Percentiles rank a stretch among this genome's conserved stretches.
phyloP scores from a whole-genome alignment of 1,140 invertebrate genomes.

The Nixonia krombeini region DNA sequence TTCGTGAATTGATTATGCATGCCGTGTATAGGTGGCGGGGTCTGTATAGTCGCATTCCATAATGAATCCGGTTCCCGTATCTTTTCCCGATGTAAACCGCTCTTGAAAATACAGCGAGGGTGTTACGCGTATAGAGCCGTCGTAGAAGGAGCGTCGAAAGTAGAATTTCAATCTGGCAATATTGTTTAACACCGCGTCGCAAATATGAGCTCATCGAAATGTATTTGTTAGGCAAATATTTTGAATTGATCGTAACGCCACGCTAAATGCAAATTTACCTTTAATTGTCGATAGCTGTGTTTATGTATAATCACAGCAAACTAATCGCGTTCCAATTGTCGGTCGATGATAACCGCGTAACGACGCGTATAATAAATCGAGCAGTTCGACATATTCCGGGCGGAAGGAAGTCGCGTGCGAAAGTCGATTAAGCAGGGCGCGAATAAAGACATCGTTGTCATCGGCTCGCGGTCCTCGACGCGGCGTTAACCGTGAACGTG shows the following conservation, averaged over 20 bases:
- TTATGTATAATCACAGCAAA: slow-evolving; percentile 9
- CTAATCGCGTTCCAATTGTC: slow-evolving; percentile 11
- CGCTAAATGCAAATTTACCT: slow-evolving; percentile 11
- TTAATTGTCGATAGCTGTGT: slow-evolving; percentile 13
- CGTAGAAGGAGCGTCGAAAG: not conserved
- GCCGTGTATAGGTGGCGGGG: slow-evolving; percentile 9
- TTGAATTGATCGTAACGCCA: slow-evolving; percentile 5
- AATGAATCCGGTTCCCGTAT: slow-evolving; percentile 15
- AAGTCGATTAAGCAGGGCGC: no score
- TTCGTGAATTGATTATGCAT: slow-evolving; percentile 43
- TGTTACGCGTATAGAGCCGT: not conserved
- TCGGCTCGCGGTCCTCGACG: no score
- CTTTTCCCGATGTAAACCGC: slow-evolving; percentile 1
- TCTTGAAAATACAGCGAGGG: not conserved
- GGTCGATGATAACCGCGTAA: slow-evolving; percentile 4
- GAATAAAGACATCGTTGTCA: no score
- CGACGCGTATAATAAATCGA: no score
- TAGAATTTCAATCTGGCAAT: not conserved
- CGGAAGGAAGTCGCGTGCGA: no score
- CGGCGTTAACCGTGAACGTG: no score
- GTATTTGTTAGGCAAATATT: slow-evolving; percentile 10
- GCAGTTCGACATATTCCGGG: not conserved
- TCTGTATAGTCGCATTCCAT: slow-evolving; percentile 17
- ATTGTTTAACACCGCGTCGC: not conserved
- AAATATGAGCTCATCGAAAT: slow-evolving; percentile 2